phyloP scores from a whole-genome alignment of 1,140 invertebrate species.

The Drosophila sp. region DNA sequence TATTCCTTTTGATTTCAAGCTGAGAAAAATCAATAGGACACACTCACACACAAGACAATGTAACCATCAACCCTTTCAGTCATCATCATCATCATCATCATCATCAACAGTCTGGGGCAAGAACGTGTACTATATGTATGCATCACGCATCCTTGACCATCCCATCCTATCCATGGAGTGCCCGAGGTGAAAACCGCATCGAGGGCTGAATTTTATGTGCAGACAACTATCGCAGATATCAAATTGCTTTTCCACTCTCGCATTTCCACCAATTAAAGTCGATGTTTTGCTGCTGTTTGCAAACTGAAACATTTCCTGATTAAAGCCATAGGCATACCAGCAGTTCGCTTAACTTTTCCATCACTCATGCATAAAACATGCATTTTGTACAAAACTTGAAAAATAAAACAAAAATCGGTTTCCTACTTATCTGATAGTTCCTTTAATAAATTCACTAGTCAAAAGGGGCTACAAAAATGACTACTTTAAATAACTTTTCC shows the following conservation, averaged over 20 bases:
- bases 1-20: neutral
- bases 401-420: too few relatives aligned
- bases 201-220: constrained; percentile 3
- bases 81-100: neutral
- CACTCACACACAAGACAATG: neutral
- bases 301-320: neutral
- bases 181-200: constrained; percentile 7
- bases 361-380: too few relatives aligned
- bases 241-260: constrained; percentile 2
- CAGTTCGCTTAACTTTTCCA: too few relatives aligned
- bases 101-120: neutral
- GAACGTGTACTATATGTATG: neutral
- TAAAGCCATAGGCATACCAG: neutral
- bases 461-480: too few relatives aligned
- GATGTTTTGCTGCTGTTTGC: neutral
- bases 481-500: too few relatives aligned
- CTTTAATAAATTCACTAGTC: too few relatives aligned
- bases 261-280: constrained; percentile 4
- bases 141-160: constrained; percentile 11
- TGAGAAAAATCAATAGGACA: constrained; percentile 22
- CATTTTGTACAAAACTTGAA: too few relatives aligned
- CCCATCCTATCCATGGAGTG: neutral
- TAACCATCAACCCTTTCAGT: constrained; percentile 1
- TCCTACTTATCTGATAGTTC: too few relatives aligned
- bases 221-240: neutral